phyloP scores from a whole-genome alignment of 2,888 invertebrate species.

The Drosophila buzzatii region DNA sequence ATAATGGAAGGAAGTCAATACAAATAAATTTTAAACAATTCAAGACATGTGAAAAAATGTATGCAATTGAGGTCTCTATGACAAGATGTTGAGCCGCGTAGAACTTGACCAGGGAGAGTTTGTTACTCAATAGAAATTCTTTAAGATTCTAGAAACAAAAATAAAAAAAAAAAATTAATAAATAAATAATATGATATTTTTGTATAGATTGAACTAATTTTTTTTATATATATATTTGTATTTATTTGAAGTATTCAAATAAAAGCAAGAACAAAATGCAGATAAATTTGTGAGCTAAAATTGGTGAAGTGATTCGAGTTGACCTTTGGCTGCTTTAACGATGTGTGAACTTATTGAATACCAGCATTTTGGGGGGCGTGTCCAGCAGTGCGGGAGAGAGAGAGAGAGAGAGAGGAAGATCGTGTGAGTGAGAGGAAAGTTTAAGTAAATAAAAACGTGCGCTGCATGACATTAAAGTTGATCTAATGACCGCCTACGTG shows the following conservation, averaged over 20 bases:
- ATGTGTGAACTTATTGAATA: conserved; percentile 66
- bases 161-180: too few relatives aligned
- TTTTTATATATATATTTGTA: too few relatives aligned
- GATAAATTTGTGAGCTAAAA: not conserved
- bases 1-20: too few relatives aligned
- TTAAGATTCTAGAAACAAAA: too few relatives aligned
- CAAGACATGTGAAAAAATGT: too few relatives aligned
- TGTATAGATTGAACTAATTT: too few relatives aligned
- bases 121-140: too few relatives aligned
- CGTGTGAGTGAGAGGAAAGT: conserved; percentile 33
- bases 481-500: conserved; percentile 77
- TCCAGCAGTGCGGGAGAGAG: not conserved
- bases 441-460: conserved; percentile 76
- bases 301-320: conserved; percentile 5
- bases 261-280: not conserved
- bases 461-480: conserved; percentile 71
- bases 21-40: too few relatives aligned
- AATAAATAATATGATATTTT: too few relatives aligned
- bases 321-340: conserved; percentile 38
- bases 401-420: not conserved
- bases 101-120: too few relatives aligned
- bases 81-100: too few relatives aligned
- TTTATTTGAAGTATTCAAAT: not conserved
- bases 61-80: too few relatives aligned
- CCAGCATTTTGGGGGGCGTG: conserved; percentile 33